Conservation (phyloP, 1,140 invertebrate species). For the Penaeus indicus region DNA sequence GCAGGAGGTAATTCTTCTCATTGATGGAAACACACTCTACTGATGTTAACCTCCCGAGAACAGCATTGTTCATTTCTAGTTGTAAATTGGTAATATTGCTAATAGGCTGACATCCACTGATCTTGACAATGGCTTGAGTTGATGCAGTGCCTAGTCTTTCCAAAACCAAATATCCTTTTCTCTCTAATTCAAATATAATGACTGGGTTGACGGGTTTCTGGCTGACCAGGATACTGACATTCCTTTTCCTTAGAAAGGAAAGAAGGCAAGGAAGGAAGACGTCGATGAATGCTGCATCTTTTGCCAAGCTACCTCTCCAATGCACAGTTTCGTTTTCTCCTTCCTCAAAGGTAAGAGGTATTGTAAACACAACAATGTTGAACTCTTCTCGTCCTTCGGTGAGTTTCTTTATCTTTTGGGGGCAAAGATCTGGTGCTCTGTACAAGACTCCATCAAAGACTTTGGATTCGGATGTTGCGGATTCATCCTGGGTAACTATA, state of each 20-base stretch:
- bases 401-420: conserved; percentile 21
- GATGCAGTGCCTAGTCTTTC: conserved; percentile 46
- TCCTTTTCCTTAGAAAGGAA: conserved; percentile 25
- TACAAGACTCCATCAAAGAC: conserved; percentile 53
- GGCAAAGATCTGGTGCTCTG: conserved; percentile 42
- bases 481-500: conserved; percentile 27
- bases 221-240: conserved; percentile 43
- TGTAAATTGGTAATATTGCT: conserved; percentile 27
- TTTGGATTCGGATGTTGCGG: neutral
- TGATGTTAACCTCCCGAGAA: conserved; percentile 44
- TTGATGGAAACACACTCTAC: conserved; percentile 26
- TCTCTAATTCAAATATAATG: conserved; percentile 48
- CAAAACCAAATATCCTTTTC: conserved; percentile 41
- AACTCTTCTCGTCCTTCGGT: neutral
- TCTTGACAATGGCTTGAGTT: conserved; percentile 29
- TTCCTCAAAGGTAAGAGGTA: conserved; percentile 35
- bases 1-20: conserved; percentile 42
- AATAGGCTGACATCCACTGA: conserved; percentile 40
- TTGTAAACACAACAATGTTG: conserved; percentile 41
- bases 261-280: conserved; percentile 26
- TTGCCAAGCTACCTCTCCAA: conserved; percentile 42
- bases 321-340: conserved; percentile 15
- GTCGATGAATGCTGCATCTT: conserved; percentile 38
- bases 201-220: conserved; percentile 46
- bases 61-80: conserved; percentile 22